These are phyloP conservation scores for Opisthograptis luteolata DNA, from an alignment of 2,888 invertebrate genomes.

Conservation along the genomic window DNA sequence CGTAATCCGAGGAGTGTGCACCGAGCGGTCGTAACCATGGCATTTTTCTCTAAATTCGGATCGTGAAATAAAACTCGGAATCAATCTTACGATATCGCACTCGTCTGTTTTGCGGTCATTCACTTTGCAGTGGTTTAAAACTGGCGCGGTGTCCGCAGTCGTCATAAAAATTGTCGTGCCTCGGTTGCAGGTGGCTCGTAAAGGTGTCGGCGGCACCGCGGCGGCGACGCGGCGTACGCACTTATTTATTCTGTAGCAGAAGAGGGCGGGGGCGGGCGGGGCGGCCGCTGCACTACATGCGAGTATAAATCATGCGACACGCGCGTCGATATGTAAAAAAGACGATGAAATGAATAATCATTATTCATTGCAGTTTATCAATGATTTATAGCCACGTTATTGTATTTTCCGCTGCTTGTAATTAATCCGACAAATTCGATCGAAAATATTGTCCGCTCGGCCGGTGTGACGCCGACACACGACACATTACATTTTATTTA, in stretches of 20 bases:
- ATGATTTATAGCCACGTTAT: slow-evolving; percentile 66
- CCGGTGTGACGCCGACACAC: background rate
- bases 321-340: slow-evolving; percentile 48
- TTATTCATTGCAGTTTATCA: slow-evolving; percentile 68
- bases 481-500: slow-evolving; percentile 3
- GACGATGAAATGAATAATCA: slow-evolving; percentile 62
- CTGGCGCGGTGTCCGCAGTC: slow-evolving; percentile 1
- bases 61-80: background rate
- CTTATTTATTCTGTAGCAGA: slow-evolving; percentile 12
- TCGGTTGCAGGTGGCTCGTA: slow-evolving; percentile 7
- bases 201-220: slow-evolving; percentile 9
- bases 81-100: too few species aligned
- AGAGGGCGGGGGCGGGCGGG: too few species aligned
- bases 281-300: background rate
- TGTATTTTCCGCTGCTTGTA: slow-evolving; percentile 63
- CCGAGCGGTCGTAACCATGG: background rate
- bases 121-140: slow-evolving; percentile 2
- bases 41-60: background rate
- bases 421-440: slow-evolving; percentile 62
- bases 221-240: background rate
- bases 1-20: background rate
- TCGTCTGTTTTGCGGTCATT: background rate
- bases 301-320: slow-evolving; percentile 26
- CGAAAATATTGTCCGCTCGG: slow-evolving; percentile 45
- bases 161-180: slow-evolving; percentile 9